Base-by-base conservation (phyloP, 1,140 invertebrate species). In the Sminthurinus signatus region DNA sequence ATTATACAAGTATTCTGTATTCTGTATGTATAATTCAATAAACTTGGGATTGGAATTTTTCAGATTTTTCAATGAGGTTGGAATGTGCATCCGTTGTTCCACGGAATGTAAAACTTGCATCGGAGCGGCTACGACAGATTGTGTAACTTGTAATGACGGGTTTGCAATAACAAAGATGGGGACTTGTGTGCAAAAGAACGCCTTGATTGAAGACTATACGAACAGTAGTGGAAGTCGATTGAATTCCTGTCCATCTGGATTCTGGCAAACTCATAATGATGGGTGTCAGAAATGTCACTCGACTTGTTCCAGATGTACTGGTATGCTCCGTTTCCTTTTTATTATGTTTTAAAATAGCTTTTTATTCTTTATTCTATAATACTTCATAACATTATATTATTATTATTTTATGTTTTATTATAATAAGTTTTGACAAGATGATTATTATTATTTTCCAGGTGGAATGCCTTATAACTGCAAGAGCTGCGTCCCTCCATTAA, bases 71-170 rank as follows among this genome's bases (percentile, higher is more conserved):
- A 70, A 65, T 32, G 71, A 70, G 29, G 17, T 54, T 12, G 69
- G 69, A 19, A 84, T 82, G 71, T 93, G 89, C 75, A 81, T 83
- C 15, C 79, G 82, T 8, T 93, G 91, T 75, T 85, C 91, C 76
- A 73, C 82, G 14, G 84, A 84, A 8, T 94, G 91, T 76, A 86
- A 85, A 68, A 89, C 89, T 1, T 94, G 91, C 74, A 86, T 82
- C 67, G 89, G 88, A 23, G 83, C 85, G 4, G 82, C 83, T 27
- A 83, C 86, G 69, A 81, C 83, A 39, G 84, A 92, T 62, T 94
- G 91, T 76, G 85, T 93, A 39, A 84, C 85, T 15, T 93, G 91
- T 76, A 55, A 51, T 28, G 4, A 56, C 2, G 68, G 64, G 1
- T 65, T 55, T 28, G 43, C 32, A 14, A 58, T 60, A 14, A 60